Conservation (phyloP, 2,888 invertebrate species). For the Heliconius aoede region DNA sequence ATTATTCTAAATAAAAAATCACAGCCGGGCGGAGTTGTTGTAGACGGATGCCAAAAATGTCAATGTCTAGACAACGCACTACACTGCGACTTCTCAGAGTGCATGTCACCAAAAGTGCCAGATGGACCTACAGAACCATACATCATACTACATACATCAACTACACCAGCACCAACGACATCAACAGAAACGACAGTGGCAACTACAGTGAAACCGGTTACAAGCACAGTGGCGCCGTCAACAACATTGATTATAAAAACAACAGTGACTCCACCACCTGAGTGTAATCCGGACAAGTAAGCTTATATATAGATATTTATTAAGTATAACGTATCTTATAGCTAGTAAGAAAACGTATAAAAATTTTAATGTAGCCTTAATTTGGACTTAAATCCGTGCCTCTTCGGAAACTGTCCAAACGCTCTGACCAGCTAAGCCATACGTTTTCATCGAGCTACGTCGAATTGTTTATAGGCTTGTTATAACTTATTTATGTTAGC, state of each 20-base stretch:
- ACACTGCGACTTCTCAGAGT: slow-evolving; percentile 85
- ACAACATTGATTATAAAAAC: slow-evolving; percentile 47
- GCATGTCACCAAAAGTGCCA: slow-evolving; percentile 60
- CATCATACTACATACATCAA: slow-evolving; percentile 33
- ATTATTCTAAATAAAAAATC: neutral
- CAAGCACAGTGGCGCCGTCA: slow-evolving; percentile 34
- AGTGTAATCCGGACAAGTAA: slow-evolving; percentile 68
- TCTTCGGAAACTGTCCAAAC: too few species aligned
- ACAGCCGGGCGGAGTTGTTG: slow-evolving; percentile 87
- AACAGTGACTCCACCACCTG: slow-evolving; percentile 71
- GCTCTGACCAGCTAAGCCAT: too few species aligned
- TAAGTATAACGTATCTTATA: neutral
- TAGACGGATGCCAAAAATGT: slow-evolving; percentile 87
- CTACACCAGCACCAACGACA: slow-evolving; percentile 31
- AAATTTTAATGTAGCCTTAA: too few species aligned
- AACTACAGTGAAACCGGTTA: slow-evolving; percentile 10
- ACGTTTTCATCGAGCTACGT: too few species aligned
- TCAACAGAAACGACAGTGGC: slow-evolving; percentile 34
- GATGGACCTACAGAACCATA: slow-evolving; percentile 29
- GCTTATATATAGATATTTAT: too few species aligned
- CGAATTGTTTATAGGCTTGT: too few species aligned
- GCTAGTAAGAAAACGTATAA: too few species aligned
- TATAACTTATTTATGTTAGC: too few species aligned
- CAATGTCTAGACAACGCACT: slow-evolving; percentile 91
- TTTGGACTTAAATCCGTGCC: too few species aligned